Conservation (phyloP, 1,140 invertebrate species). For the Lerema accius region DNA sequence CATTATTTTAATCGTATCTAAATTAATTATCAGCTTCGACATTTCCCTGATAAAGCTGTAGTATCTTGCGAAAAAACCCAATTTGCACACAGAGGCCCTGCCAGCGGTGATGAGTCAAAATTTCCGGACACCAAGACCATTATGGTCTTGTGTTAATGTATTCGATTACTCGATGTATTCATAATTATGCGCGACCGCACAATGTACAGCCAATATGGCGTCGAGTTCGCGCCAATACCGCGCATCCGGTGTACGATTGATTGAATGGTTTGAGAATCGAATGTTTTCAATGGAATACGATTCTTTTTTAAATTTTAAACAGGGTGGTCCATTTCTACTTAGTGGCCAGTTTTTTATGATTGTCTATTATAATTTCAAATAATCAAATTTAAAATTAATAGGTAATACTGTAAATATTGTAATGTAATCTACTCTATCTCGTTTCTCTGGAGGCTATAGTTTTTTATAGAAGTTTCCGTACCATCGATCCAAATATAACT, state of each 20-base stretch:
- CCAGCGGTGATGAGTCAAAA: slow-evolving; percentile 48
- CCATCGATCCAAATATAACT: too few relatives aligned
- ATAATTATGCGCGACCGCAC: slow-evolving; percentile 55
- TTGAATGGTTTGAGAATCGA: slow-evolving; percentile 52
- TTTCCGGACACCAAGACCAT: slow-evolving; percentile 43
- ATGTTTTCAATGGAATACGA: slow-evolving; percentile 40
- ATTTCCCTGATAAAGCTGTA: too few relatives aligned
- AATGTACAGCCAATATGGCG: slow-evolving; percentile 63
- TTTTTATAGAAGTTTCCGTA: too few relatives aligned
- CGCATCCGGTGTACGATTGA: slow-evolving; percentile 46
- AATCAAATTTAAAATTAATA: too few relatives aligned
- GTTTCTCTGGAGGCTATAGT: too few relatives aligned
- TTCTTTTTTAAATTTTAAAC: slow-evolving; percentile 2
- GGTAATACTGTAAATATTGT: too few relatives aligned
- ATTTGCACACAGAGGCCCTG: slow-evolving; percentile 48
- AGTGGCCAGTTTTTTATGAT: too few relatives aligned
- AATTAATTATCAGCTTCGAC: too few relatives aligned
- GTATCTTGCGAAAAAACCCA: slow-evolving; percentile 30
- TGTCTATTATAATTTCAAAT: too few relatives aligned
- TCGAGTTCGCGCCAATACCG: slow-evolving; percentile 44
- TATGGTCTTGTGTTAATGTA: slow-evolving; percentile 55
- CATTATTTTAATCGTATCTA: too few relatives aligned
- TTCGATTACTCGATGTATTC: slow-evolving; percentile 49
- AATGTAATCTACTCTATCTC: too few relatives aligned
- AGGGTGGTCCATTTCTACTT: too few relatives aligned